Conservation (phyloP, 30 jellyfish, hydroid and myxozoan genomes). For the Nemopilema nomurai region DNA sequence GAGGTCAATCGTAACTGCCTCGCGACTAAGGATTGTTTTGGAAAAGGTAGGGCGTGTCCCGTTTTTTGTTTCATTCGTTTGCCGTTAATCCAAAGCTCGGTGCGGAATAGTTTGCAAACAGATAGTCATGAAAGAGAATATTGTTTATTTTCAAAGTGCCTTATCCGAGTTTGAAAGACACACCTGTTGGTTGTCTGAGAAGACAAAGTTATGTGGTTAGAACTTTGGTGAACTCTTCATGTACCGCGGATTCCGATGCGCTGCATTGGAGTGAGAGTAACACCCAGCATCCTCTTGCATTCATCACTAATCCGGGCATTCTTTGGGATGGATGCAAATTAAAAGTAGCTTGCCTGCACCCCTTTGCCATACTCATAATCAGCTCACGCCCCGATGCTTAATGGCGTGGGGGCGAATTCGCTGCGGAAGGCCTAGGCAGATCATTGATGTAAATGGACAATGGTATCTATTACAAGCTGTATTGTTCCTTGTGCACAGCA, state of each 20-base stretch:
- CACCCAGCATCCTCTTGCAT: constrained; percentile 37
- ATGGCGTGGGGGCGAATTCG: too few relatives aligned
- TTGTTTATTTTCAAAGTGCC: background rate
- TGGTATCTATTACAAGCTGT: background rate
- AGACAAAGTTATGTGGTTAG: background rate
- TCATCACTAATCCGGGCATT: constrained; percentile 14
- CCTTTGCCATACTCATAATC: constrained; percentile 8
- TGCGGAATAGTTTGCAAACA: background rate
- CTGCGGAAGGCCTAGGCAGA: background rate
- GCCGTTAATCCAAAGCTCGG: background rate
- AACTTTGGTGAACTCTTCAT: background rate
- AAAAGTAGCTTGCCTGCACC: constrained; percentile 6
- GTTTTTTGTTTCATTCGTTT: background rate
- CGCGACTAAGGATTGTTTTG: background rate
- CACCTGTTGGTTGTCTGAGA: constrained; percentile 3
- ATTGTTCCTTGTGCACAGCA: background rate
- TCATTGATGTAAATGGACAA: background rate
- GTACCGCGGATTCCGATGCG: constrained; percentile 26
- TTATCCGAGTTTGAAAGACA: background rate
- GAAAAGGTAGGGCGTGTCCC: background rate
- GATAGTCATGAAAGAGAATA: background rate
- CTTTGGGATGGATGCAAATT: constrained; percentile 24
- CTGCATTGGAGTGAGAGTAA: constrained; percentile 1
- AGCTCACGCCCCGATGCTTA: background rate
- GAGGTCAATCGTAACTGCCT: background rate